Base-by-base conservation (phyloP, 53 echinoderm and acorn worm genomes). In the Luidia sarsii region DNA sequence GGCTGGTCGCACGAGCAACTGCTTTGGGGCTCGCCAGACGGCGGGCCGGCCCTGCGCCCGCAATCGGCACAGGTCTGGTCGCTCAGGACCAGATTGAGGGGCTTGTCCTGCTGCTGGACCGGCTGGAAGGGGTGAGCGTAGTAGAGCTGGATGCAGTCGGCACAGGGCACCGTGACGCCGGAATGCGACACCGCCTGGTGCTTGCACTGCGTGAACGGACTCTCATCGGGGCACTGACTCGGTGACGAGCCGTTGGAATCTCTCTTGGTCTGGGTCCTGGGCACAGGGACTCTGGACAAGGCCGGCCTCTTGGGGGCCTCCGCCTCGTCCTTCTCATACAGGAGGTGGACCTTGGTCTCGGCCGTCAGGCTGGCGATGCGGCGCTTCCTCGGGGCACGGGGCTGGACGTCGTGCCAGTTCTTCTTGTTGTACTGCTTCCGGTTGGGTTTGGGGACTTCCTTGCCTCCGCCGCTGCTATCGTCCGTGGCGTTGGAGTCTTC, bases 361-460 rank as follows among this genome's bases (percentile, higher is more conserved):
- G 97, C 97, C 10, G 93, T 93, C 29, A 97, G 85, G 65, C 97
- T 97, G 14, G 97, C 97, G 34, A 86, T 85, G 31, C 97, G 79
- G 15, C 97, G 81, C 31, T 65, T 90, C 64, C 97, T 73, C 30
- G 91, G 90, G 7, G 71, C 87, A 25, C 91, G 75, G 1, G 95
- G 89, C 29, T 71, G 87, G 32, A 89, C 30, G 23, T 70, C 80
- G 8, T 71, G 80, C 70, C 54, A 70, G 49, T 71, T 75, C 73
- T 91, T 86, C 32, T 80, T 84, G 34, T 53, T 74, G 24, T 81
- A 74, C 25, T 88, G 87, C 62, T 69, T 90, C 32, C 80, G 73
- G 7, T 80, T 80, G 16, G 83, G 57, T 67, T 39, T 36, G 34
- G 82, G 56, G 5, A 51, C 41, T 46, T 83, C 73, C 23, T 65